These are phyloP conservation scores for Noctua pronuba DNA, from an alignment of 2,888 invertebrate genomes.

Conservation along the genomic window DNA sequence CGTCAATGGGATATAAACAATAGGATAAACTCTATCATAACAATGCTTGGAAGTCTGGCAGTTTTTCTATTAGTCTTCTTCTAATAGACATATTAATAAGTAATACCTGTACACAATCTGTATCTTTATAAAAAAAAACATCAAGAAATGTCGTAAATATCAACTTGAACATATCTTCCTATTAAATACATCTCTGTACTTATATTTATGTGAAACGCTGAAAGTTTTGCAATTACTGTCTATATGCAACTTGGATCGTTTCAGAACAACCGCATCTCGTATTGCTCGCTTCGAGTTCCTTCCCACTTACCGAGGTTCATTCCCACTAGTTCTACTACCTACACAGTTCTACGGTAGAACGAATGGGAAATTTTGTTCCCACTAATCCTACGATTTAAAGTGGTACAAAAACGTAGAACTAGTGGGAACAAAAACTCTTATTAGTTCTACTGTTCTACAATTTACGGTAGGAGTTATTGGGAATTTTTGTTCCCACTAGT, in stretches of 20 bases:
- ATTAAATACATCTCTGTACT: neutral
- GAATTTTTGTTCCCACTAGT: no score
- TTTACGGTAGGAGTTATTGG: no score
- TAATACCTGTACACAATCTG: neutral
- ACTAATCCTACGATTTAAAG: no score
- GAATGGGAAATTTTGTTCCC: no score
- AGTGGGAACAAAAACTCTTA: no score
- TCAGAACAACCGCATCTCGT: constrained; percentile 44
- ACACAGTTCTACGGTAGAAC: no score
- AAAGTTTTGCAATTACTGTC: constrained; percentile 61
- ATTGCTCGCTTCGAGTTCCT: constrained; percentile 39
- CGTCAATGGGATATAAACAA: neutral
- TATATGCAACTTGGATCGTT: constrained; percentile 43
- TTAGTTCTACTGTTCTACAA: no score
- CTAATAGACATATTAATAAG: neutral
- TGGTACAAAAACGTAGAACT: no score
- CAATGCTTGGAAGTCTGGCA: neutral
- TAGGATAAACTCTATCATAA: neutral
- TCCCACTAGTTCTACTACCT: no score
- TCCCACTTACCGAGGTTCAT: neutral
- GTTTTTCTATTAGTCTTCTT: neutral
- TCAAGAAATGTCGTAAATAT: neutral
- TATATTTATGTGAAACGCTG: constrained; percentile 11
- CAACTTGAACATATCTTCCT: neutral
- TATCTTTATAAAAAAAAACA: neutral